Conservation (phyloP, 2,888 invertebrate species). For the Luperina testacea region DNA sequence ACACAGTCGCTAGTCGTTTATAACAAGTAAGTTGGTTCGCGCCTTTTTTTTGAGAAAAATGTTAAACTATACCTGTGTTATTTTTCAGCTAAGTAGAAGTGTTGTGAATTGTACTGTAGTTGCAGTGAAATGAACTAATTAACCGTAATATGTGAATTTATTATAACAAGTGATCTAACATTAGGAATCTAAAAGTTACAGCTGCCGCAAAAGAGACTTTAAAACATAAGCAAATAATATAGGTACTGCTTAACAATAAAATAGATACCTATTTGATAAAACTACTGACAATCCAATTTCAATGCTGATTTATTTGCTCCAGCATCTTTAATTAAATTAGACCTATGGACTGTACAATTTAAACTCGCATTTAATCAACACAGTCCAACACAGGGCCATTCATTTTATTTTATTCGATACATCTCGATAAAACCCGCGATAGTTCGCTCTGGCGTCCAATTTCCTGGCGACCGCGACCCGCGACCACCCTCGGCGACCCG, state of each 20-base stretch:
- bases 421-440: constrained; percentile 50
- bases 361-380: constrained; percentile 34
- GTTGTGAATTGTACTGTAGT: too few species aligned
- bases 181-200: not conserved
- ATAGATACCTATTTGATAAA: not conserved
- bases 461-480: constrained; percentile 48
- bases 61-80: too few species aligned
- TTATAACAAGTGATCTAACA: too few species aligned
- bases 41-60: too few species aligned
- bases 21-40: too few species aligned
- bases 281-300: not conserved
- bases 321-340: not conserved
- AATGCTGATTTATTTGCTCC: not conserved
- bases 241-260: not conserved
- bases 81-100: too few species aligned
- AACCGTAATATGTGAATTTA: too few species aligned
- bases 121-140: too few species aligned
- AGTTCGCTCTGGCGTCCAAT: constrained; percentile 59
- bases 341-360: not conserved
- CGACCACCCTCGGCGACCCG: constrained; percentile 34
- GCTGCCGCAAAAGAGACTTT: not conserved
- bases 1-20: too few species aligned
- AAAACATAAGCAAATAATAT: not conserved
- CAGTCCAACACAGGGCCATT: constrained; percentile 9
- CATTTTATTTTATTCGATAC: constrained; percentile 50